A percentile compares a stretch with the other conserved stretches of the same genome.
Conservation (phyloP, 2,797 vertebrate species). For the Cuculus canorus region DNA sequence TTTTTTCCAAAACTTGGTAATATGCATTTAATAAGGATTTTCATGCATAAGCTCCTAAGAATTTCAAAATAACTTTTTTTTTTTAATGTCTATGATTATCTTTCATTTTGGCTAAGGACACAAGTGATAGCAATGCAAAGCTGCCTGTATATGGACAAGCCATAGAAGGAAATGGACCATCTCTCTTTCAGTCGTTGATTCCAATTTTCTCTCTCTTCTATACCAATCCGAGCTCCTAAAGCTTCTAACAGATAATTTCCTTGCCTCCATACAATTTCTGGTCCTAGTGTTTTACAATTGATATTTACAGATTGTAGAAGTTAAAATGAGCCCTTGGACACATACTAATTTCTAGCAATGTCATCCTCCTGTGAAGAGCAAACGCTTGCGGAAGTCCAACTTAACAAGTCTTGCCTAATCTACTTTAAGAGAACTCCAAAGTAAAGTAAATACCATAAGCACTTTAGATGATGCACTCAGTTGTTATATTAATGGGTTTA, state of each 20-base stretch:
- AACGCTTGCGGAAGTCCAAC: not conserved
- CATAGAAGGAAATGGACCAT: not conserved
- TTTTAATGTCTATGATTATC: not conserved
- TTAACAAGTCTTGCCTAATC: not conserved
- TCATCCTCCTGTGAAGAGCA: not conserved
- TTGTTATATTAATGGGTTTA: constrained; percentile 17
- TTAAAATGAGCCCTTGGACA: not conserved
- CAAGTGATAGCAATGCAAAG: not conserved
- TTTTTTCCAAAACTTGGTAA: not conserved
- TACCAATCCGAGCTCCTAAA: not conserved
- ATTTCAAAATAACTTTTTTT: not conserved
- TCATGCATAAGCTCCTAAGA: not conserved
- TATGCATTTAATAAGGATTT: not conserved
- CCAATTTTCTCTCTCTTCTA: not conserved
- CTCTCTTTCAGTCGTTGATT: not conserved
- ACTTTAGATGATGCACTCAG: not conserved
- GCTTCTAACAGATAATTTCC: not conserved
- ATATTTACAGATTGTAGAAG: not conserved
- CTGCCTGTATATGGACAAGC: not conserved
- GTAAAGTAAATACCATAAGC: not conserved
- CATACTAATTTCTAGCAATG: not conserved
- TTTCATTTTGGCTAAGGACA: not conserved
- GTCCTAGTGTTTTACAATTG: not conserved
- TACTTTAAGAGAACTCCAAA: not conserved
- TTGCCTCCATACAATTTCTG: not conserved